Evolutionary conservation across 2,797 vertebrate species (phyloP).

Genomic region (Gallinago solitaria): DNA sequence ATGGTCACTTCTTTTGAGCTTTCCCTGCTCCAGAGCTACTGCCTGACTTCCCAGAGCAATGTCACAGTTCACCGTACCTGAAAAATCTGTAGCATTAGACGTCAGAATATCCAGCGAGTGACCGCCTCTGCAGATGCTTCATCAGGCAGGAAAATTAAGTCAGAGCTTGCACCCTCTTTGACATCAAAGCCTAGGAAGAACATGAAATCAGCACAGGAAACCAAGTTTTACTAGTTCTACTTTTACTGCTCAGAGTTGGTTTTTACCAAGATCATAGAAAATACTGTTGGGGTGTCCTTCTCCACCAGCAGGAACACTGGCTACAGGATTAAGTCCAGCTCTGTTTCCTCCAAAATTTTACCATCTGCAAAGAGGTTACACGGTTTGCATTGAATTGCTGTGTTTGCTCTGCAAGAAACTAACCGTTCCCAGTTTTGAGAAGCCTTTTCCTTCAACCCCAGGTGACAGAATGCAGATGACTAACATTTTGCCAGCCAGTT

Average conservation of each 20-base stretch:
- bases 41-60: background rate
- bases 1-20: fast-evolving
- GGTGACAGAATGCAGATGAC: fast-evolving
- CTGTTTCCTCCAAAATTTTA: background rate
- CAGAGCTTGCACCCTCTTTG: background rate
- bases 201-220: background rate
- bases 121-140: background rate
- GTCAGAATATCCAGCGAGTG: background rate
- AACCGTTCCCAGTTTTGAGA: background rate
- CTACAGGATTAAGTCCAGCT: background rate
- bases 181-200: background rate
- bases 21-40: background rate
- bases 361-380: background rate
- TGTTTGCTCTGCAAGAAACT: background rate
- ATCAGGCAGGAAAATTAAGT: background rate
- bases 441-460: background rate
- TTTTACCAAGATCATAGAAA: background rate
- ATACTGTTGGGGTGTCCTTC: background rate
- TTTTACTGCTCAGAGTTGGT: background rate
- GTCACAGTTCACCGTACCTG: fast-evolving
- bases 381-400: background rate
- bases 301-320: background rate
- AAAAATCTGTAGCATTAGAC: background rate
- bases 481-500: background rate
- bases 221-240: background rate